Base-by-base conservation (phyloP, 2,888 invertebrate genomes). In the Drosophila suboccidentalis region DNA sequence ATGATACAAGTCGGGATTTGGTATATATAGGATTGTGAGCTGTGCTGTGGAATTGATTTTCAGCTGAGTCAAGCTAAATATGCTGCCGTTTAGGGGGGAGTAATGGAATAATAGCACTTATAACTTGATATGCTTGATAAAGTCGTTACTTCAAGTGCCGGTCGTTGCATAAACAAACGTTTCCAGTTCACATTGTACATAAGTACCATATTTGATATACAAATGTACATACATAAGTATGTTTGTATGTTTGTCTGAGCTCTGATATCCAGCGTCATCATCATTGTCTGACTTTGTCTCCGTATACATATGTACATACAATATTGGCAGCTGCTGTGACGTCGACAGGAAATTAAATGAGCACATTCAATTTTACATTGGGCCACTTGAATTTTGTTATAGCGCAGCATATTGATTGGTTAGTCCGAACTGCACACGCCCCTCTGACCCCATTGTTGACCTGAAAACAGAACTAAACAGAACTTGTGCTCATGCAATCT, bases 321-420 rank as follows among this genome's bases (percentile, higher is more conserved):
- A 34, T 70, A 70, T 71, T 49, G 59, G 47, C 58, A 60, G 58
- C 58, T 55, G 59, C 55, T 41, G 39, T 76, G 77, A 74, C 73
- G 65, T 74, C 62, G 50, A 53, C 75, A 61, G 78, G 78, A 78
- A 78, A 72, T 78, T 75, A 57, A 75, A 78, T 68, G 62, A 49
- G 67, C 64, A 15, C 59, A 69, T 75, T 72, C 50, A 47, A 47
- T 62, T 71, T 62, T 46, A 67, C 70, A 75, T 75, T 57, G 58
- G 71, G 75, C 62, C 75, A 75, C 71, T 75, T 75, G 55, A 63
- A 46, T 67, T 71, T 71, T 59, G 38, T 51, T 67, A 19, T 44
- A 44, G 50, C 49, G 8, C 11, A 63, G 49, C 71, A 54, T 69
- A 63, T 71, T 58, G 68, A 68, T 71, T 62, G 36, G 55, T 44